These are phyloP conservation scores for Dynastes tityus DNA, from an alignment of 2,888 invertebrate species.

Conservation along the genomic window DNA sequence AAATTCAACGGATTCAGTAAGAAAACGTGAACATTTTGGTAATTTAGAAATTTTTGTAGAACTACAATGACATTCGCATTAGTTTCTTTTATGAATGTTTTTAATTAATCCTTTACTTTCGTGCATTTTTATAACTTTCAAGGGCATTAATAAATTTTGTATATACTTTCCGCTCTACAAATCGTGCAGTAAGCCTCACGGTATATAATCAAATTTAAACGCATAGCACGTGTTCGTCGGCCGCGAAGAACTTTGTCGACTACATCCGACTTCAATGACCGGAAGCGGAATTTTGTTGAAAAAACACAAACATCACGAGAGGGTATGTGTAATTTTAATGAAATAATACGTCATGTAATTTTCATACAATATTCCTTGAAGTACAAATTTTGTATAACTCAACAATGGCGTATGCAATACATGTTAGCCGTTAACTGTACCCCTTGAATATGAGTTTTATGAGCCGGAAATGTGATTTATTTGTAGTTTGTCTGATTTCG, in stretches of 20 bases:
- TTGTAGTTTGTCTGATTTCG: too few relatives aligned
- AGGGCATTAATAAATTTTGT: constrained; percentile 1
- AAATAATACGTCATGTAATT: constrained; percentile 13
- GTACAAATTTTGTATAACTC: background rate
- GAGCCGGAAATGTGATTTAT: too few relatives aligned
- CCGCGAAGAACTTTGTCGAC: constrained; percentile 31
- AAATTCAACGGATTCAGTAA: too few relatives aligned
- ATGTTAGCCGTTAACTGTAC: background rate
- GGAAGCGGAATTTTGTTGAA: constrained; percentile 37
- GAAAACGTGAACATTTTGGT: too few relatives aligned
- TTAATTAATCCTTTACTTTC: background rate
- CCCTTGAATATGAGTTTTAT: too few relatives aligned
- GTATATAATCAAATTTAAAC: constrained; percentile 31
- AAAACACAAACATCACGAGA: constrained; percentile 21
- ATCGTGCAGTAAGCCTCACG: constrained; percentile 1
- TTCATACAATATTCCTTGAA: constrained; percentile 10
- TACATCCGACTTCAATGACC: constrained; percentile 36
- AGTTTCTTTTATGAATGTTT: background rate
- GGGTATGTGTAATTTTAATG: constrained; percentile 11
- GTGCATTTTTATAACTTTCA: background rate
- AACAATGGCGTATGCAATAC: background rate
- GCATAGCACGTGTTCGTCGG: constrained; percentile 28
- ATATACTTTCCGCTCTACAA: constrained; percentile 33
- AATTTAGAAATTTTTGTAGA: too few relatives aligned
- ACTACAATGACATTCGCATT: too few relatives aligned